Conservation (phyloP, 2,797 vertebrate genomes). For the Phataginus tetradactyla region DNA sequence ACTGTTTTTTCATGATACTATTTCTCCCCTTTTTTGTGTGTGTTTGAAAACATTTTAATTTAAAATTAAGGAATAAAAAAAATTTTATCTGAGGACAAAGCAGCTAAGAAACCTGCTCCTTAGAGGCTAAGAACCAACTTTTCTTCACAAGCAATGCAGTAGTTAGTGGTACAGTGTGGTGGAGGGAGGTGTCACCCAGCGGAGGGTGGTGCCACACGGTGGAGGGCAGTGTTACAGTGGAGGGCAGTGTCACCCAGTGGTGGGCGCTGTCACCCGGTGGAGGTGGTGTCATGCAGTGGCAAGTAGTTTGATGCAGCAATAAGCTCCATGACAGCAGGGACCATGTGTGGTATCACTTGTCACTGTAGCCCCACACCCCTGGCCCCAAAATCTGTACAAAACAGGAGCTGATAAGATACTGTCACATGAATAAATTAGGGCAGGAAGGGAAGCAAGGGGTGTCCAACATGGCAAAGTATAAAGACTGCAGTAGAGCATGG, state of each 20-base stretch:
- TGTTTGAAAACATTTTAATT: not conserved
- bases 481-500: not conserved
- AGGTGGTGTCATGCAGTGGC: fast-evolving
- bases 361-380: not conserved
- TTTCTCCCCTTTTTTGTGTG: not conserved
- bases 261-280: too few relatives aligned
- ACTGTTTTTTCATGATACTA: not conserved
- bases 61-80: not conserved
- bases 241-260: too few relatives aligned
- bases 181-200: too few relatives aligned
- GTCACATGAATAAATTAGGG: not conserved
- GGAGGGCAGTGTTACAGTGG: not conserved
- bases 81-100: not conserved
- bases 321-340: fast-evolving
- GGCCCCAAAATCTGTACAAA: not conserved
- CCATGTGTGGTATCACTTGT: too few relatives aligned
- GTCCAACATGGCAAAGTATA: too few relatives aligned
- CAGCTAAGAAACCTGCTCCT: not conserved
- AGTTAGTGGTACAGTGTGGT: too few relatives aligned
- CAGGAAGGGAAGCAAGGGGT: not conserved
- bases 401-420: not conserved
- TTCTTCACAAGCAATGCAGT: not conserved
- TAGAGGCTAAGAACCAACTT: not conserved
- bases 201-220: too few relatives aligned
- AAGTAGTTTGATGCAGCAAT: not conserved